Conservation (phyloP, 2,888 invertebrate genomes). For the Ectemnius cavifrons region DNA sequence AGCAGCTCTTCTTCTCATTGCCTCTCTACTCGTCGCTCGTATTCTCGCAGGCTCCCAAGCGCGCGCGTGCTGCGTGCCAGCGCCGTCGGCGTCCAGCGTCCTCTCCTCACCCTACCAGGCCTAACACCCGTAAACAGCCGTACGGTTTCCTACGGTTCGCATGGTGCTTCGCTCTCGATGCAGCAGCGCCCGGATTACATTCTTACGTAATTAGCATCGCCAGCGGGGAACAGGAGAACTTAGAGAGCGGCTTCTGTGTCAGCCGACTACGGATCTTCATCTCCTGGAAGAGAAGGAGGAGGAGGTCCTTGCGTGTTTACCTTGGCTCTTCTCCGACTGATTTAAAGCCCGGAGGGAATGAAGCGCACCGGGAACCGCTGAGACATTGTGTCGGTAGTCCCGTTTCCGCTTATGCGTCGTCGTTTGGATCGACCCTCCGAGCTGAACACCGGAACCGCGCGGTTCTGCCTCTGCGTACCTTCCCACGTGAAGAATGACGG, state of each 20-base stretch:
- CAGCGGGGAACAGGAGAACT: not conserved
- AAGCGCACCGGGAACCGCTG: no score
- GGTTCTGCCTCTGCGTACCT: conserved; percentile 1
- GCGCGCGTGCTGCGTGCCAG: not conserved
- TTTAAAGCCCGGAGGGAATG: no score
- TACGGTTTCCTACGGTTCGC: conserved; percentile 7
- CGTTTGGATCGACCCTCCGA: not conserved
- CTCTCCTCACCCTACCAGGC: conserved; percentile 4
- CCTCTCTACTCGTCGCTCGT: no score
- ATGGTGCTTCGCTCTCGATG: not conserved
- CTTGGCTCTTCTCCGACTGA: not conserved
- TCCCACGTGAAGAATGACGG: conserved; percentile 58
- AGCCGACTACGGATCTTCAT: no score
- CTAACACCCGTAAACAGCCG: not conserved
- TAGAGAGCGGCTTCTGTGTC: no score
- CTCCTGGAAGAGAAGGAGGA: no score
- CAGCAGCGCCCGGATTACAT: not conserved
- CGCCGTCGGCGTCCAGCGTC: conserved; percentile 28
- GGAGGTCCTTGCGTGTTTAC: no score
- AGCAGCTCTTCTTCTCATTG: not conserved
- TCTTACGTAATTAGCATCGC: not conserved
- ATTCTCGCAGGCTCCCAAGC: not conserved
- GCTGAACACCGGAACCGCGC: conserved; percentile 10
- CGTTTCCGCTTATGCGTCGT: not conserved
- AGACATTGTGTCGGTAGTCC: not conserved